Evolutionary conservation across 2,113 vertebrate genomes (phyloP), one percentile per base, ranked within the genome.

Genomic region (Furnarius figulus): DNA sequence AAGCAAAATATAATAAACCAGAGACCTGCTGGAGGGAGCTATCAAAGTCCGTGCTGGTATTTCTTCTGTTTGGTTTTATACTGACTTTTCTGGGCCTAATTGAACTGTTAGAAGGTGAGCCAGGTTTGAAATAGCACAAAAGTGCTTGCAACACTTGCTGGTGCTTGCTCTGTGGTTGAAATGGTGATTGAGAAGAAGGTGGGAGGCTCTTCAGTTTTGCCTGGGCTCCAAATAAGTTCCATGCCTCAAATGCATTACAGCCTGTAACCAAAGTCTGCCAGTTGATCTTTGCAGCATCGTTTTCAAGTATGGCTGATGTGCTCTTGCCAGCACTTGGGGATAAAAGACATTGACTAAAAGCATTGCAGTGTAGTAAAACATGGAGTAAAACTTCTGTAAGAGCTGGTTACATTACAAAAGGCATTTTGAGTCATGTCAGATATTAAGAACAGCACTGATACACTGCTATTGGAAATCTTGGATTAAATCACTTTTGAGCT

Each of bases 31-130:
- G 49, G 77, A 88, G 58, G 55, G 35, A 86, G 33, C 40, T 86
- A 2, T 59, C 7, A 2, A 92, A 82, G 56, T 67, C 87, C 37
- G 25, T 78, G 47, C 15, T 89, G 35, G 3, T 84, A 23, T 94
- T 96, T 86, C 67, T 31, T 85, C 33, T 87, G 56, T 62, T 87
- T 90, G 77, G 94, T 62, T 62, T 94, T 82, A 58, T 93, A 74
- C 63, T 85, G 76, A 62, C 27, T 95, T 95, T 96, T 21, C 53
- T 92, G 50, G 81, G 87, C 55, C 70, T 93, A 74, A 87, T 3
- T 85, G 79, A 74, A 59, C 52, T 68, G 59, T 76, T 85, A 68
- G 77, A 93, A 53, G 22, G 80, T 74, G 79, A 95, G 25, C 58
- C 46, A 87, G 70, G 35, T 92, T 88, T 94, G 72, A 96, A 95